Conservation (phyloP, 2,888 invertebrate genomes). For the Tethea ocularis region DNA sequence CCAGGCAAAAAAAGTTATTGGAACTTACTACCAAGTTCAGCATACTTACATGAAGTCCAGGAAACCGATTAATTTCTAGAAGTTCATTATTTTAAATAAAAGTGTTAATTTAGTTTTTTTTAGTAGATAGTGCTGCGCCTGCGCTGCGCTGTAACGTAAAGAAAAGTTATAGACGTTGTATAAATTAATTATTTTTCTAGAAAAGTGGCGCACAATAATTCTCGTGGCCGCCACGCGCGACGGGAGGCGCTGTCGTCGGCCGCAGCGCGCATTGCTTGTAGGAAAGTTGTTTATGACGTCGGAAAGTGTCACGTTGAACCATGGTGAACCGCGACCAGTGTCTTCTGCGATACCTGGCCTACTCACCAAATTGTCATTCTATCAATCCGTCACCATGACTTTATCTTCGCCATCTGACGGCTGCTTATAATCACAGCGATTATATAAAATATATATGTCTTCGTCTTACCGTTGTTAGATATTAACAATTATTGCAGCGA, state of each 20-base stretch:
- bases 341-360: constrained; percentile 78
- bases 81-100: neutral
- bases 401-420: constrained; percentile 70
- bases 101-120: neutral
- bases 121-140: constrained; percentile 17
- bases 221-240: constrained; percentile 55
- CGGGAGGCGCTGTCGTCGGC: constrained; percentile 50
- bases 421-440: constrained; percentile 52
- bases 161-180: constrained; percentile 61
- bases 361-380: constrained; percentile 82
- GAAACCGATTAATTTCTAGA: neutral
- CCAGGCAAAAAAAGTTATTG: too few species aligned
- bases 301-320: constrained; percentile 83
- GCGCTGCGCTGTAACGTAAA: constrained; percentile 53
- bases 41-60: too few species aligned
- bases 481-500: constrained; percentile 52
- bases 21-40: too few species aligned
- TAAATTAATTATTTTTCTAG: constrained; percentile 66
- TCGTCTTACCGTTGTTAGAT: constrained; percentile 57
- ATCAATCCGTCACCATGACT: constrained; percentile 78
- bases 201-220: constrained; percentile 72
- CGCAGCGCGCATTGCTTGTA: constrained; percentile 78
- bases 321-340: constrained; percentile 77
- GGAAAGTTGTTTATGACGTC: constrained; percentile 83
- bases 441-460: constrained; percentile 41